Evolutionary conservation across 2,113 vertebrate genomes (phyloP).

Genomic region (Pachypanchax playfairii): DNA sequence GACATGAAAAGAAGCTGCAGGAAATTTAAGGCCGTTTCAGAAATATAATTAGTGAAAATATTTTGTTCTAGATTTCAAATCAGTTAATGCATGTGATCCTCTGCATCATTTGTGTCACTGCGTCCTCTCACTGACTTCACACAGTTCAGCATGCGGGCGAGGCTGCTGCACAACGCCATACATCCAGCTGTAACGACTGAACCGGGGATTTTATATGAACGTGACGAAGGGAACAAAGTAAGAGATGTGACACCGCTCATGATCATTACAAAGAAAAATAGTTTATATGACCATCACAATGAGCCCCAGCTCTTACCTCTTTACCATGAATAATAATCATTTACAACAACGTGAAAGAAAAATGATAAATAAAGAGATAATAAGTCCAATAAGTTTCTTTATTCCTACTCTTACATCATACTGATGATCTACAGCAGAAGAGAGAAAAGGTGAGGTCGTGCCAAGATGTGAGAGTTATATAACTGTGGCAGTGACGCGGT

Average conservation of each 20-base stretch:
- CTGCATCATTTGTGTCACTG: too few species aligned
- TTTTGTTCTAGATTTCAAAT: neutral
- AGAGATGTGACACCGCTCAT: neutral
- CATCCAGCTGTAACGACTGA: too few species aligned
- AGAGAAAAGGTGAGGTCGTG: conserved; percentile 15
- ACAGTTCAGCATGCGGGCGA: conserved; percentile 19
- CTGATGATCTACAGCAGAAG: neutral
- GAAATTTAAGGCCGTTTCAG: neutral
- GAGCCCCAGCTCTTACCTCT: too few species aligned
- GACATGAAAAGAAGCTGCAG: neutral
- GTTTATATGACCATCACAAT: conserved; percentile 6
- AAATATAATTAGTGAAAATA: neutral
- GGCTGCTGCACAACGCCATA: conserved; percentile 18
- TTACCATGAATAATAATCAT: too few species aligned
- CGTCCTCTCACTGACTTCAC: conserved; percentile 19
- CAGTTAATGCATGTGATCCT: conserved; percentile 36
- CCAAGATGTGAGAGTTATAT: conserved; percentile 54
- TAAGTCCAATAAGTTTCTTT: too few species aligned
- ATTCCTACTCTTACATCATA: neutral
- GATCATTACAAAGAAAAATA: neutral
- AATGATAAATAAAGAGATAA: too few species aligned
- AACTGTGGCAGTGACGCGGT: conserved; percentile 44
- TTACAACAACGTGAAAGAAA: too few species aligned
- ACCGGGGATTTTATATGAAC: too few species aligned
- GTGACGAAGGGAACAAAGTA: conserved; percentile 8